Base-by-base conservation (phyloP, 2,888 invertebrate species). In the Colostygia pectinataria region DNA sequence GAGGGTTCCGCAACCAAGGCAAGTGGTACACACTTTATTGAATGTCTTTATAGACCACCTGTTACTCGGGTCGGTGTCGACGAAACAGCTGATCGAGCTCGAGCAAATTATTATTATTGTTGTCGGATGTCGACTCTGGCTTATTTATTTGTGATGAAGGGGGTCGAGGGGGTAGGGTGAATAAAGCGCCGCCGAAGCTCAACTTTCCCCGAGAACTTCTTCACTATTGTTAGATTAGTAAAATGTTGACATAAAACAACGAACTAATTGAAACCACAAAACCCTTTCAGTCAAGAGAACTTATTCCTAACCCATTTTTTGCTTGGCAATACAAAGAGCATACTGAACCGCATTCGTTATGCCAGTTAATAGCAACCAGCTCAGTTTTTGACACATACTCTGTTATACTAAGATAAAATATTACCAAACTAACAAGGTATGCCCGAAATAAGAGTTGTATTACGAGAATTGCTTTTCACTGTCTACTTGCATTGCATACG, bases 21-120 rank as follows among this genome's bases (percentile, higher is more conserved):
- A 86, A 88, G 82, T 83, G 83, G 83, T 82, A 81, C 81, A 87
- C 80, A 87, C 79, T 90, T 90, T 87, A 90, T 87, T 85, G 88
- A 87, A 89, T 88, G 88, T 89, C 90, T 90, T 90, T 90, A 91
- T 87, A 85, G 89, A 82, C 90, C 90, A 91, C 91, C 90, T 91
- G 91, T 91, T 90, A 88, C 85, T 80, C 80, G 84, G 86, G 83
- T 86, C 87, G 82, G 85, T 86, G 86, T 80, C 80, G 84, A 77
- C 77, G 68, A 76, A 87, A 85, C 90, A 90, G 90, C 90, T 90
- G 90, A 90, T 89, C 83, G 81, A 71, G 77, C 80, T 80, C 81
- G 74, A 74, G 73, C 83, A 79, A 87, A 88, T 89, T 87, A 90
- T 89, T 89, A 86, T 83, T 83, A 80, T 81, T 77, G 77, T 77